Evolutionary conservation across 1,140 invertebrate genomes (phyloP), one percentile per base, ranked within the genome.

Genomic region (Pseudoatta argentina): DNA sequence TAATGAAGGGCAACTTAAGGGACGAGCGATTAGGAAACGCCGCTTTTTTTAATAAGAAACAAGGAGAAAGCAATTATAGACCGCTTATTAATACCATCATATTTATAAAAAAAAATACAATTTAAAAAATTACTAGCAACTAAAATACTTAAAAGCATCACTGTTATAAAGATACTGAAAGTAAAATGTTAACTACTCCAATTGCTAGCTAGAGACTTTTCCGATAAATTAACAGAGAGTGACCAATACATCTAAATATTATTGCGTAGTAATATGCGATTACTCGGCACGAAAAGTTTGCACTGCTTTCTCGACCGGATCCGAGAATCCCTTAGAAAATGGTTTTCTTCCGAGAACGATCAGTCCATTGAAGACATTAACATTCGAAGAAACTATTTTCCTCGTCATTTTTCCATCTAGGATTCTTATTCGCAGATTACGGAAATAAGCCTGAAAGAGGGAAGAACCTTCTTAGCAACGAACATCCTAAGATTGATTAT

Each of bases 321-420:
- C 83, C 48, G 53, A n/a, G 44, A 86, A 86, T 77, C 39, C 59
- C 39, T 75, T 5, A 59, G 85, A 85, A 89, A 90, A 85, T 85
- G 63, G 55, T 89, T 90, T 66, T 44, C 63, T 87, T 27, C 10
- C 53, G 12, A 69, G 59, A 39, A 24, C 12, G 34, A 57, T 21
- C 57, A 75, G 57, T 48, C 78, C 27, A 55, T 18, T 63, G 67
- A 85, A 87, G 86, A 92, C 86, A 85, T 90, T 92, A 92, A 92
- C 88, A 77, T 87, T 69, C 2, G 12, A 39, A 88, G 91, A 89
- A 91, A 92, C 89, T 88, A 91, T 87, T 93, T 91, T 90, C 79
- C 91, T 88, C 86, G 18, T 88, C 86, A 63, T 89, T 93, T 91
- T 90, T 82, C 66, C 71, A 64, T 63, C 55, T 75, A 63, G 8